A percentile compares a stretch with the other conserved stretches of the same genome.
These are phyloP conservation scores for Apamea crenata DNA, from an alignment of 2,888 invertebrate species.

Conservation along the genomic window DNA sequence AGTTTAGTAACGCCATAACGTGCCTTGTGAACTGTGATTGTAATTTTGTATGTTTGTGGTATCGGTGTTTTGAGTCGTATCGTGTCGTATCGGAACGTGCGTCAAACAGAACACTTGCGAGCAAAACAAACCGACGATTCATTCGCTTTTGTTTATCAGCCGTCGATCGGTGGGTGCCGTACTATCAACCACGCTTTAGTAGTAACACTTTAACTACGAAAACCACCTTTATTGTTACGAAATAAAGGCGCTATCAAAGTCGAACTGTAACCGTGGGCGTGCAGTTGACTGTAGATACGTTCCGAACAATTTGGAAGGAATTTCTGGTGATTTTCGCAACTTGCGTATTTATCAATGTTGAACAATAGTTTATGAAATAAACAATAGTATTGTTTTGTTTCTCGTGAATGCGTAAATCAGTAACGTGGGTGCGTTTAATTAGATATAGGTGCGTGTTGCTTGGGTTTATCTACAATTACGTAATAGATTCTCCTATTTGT, in stretches of 20 bases:
- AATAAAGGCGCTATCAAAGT: neutral
- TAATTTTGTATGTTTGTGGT: neutral
- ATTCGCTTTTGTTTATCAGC: constrained; percentile 25
- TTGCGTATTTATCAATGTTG: constrained; percentile 4
- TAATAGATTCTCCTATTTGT: constrained; percentile 3
- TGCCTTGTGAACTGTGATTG: neutral
- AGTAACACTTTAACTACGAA: neutral
- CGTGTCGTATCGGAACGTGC: neutral
- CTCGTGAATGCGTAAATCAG: constrained; percentile 16
- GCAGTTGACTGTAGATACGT: neutral
- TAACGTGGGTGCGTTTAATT: constrained; percentile 1
- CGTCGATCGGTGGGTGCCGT: constrained; percentile 3
- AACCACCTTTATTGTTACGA: neutral
- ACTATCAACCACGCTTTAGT: neutral
- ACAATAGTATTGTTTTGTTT: constrained; percentile 29
- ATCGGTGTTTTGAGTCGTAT: too few relatives aligned
- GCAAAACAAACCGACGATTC: constrained; percentile 6
- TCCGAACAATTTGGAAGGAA: constrained; percentile 3
- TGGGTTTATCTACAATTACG: neutral
- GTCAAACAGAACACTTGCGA: constrained; percentile 20
- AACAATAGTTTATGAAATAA: constrained; percentile 17
- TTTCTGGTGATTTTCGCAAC: neutral
- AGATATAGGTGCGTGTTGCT: neutral
- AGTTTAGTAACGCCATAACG: neutral
- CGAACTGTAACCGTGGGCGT: neutral